Evolutionary conservation across 2,797 vertebrate species (phyloP), one percentile per base, ranked within the genome.

Genomic region (Micromesistius poutassou): DNA sequence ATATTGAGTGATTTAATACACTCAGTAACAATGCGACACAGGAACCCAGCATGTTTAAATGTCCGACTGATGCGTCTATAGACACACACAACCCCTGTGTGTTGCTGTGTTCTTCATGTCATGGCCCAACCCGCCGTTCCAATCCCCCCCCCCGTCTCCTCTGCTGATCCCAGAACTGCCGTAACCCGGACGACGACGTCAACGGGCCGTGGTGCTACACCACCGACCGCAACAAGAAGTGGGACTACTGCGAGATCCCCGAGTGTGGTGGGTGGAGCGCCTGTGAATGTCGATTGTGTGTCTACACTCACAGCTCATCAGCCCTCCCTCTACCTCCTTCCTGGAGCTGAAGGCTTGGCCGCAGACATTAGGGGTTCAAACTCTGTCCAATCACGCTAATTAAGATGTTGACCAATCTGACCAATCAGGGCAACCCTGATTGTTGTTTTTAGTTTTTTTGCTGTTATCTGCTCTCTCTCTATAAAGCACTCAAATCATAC

Each of bases 161-260:
- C 55, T n/a, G 22, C n/a, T 4, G 7, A 7, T 8, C 55, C 6
- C 84, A 99, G 97, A 94, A 94, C 82, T 99, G 97, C 92, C 95
- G 97, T 73, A 99, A 98, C 87, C 97, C 97, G 12, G 98, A 99
- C 10, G 86, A 80, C 0, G 98, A 99, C 4, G 83, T 89, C 33
- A 96, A 96, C 1, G 97, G 98, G 9, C 98, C 97, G 0, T 99
- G 98, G 98, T 99, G 98, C 90, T 99, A 97, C 84, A 97, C 97
- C 0, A 97, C 78, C 25, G 95, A 96, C 81, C 87, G 80, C 0
- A 83, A 33, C 33, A 95, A 96, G 90, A 93, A 94, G 38, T 99
- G 95, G 94, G 97, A 98, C 73, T 96, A 98, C 90, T 99, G 98
- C 86, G 93, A 96, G 46, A 91, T 99, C 86, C 93, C 95, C 1